A percentile compares a stretch with the other conserved stretches of the same genome.
Evolutionary conservation across 2,888 invertebrate genomes (phyloP).

Genomic region (Norana najaformis): DNA sequence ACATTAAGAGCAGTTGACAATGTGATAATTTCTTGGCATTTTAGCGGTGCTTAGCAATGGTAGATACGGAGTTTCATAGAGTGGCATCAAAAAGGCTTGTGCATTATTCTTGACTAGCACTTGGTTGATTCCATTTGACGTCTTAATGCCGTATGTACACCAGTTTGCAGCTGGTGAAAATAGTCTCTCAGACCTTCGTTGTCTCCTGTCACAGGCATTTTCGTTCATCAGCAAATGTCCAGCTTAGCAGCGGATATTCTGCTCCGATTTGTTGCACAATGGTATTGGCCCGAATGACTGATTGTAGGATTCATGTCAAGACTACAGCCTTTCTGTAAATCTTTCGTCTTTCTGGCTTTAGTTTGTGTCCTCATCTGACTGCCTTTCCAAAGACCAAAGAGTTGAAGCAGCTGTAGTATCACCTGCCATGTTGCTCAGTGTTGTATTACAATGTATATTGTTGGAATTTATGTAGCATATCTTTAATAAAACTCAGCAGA

Average conservation of each 20-base stretch:
- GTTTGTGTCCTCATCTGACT: background rate
- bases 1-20: too few species aligned
- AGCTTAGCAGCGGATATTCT: background rate
- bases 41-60: too few species aligned
- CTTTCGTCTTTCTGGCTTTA: background rate
- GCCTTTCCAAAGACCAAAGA: background rate
- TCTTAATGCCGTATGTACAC: too few species aligned
- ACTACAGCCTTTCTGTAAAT: background rate
- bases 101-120: too few species aligned
- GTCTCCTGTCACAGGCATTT: too few species aligned
- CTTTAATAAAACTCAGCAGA: background rate
- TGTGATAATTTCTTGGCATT: too few species aligned
- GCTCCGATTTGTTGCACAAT: background rate
- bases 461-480: background rate
- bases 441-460: background rate
- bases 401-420: background rate
- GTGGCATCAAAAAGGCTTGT: too few species aligned
- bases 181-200: too few species aligned
- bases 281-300: background rate
- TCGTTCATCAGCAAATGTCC: background rate
- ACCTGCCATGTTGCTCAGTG: background rate
- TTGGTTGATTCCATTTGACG: too few species aligned
- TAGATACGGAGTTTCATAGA: too few species aligned
- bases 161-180: too few species aligned
- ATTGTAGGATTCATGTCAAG: constrained; percentile 13